Percentiles rank a stretch among this genome's conserved stretches.
Conservation (phyloP, 2,888 invertebrate genomes). For the Chydorus sphaericus region DNA sequence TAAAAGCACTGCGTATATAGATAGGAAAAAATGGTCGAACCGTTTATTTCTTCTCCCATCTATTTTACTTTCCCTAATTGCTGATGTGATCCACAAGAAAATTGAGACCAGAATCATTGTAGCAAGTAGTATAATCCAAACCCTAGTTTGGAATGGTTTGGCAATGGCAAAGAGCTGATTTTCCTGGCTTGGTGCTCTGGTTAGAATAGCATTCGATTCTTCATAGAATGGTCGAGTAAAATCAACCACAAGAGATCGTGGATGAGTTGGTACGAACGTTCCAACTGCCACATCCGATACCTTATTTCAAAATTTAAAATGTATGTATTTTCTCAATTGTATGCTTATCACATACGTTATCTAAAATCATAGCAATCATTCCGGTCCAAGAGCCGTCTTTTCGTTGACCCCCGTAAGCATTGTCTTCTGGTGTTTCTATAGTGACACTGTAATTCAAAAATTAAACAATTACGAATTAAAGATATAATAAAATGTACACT, state of each 20-base stretch:
- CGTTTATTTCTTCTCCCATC: neutral
- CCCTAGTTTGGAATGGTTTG: conserved; percentile 12
- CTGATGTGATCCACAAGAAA: neutral
- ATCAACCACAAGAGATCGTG: conserved; percentile 10
- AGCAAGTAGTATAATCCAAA: neutral
- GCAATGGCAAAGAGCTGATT: conserved; percentile 8
- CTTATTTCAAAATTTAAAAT: too few species aligned
- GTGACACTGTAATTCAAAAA: neutral
- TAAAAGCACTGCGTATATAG: conserved; percentile 5
- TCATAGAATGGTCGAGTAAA: conserved; percentile 14
- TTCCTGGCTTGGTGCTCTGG: neutral
- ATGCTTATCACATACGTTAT: neutral
- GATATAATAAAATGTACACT: neutral
- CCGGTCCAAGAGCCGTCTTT: conserved; percentile 8
- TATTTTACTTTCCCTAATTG: neutral
- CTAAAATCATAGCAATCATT: conserved; percentile 11
- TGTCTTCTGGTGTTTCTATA: neutral
- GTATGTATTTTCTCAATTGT: too few species aligned
- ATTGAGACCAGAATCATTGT: neutral
- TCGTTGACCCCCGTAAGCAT: neutral
- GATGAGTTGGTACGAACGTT: conserved; percentile 11
- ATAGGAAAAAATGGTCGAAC: neutral
- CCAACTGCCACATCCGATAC: conserved; percentile 13
- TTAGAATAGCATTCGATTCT: conserved; percentile 14
- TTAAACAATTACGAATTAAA: too few species aligned